Base-by-base conservation (phyloP, 2,113 vertebrate genomes). In the Hemiprocne comata region DNA sequence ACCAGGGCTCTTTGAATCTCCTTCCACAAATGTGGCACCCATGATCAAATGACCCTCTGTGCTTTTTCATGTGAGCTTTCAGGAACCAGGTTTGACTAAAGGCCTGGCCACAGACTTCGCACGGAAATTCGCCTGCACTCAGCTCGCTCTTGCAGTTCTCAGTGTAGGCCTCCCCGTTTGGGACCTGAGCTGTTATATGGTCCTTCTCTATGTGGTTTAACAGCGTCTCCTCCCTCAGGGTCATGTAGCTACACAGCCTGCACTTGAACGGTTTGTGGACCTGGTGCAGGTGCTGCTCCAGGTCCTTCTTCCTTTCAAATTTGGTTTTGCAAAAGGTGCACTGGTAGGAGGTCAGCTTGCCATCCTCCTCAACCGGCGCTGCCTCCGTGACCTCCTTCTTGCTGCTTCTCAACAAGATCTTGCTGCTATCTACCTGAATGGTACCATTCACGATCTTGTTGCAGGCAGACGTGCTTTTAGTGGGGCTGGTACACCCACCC, bases 1-100 rank as follows among this genome's bases (percentile, higher is more conserved):
- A 99, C 99, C 99, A 99, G 29, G 99, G 98, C 96, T 99, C 99
- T 7, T 99, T 98, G 98, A 99, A 99, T 46, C 99, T 97, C 33
- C 99, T 98, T 67, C 99, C 99, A 28, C 99, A 99, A 79, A 99
- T 98, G 60, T 98, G 98, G 96, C 99, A 99, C 79, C 99, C 98
- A 0, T 99, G 99, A 95, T 99, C 99, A 78, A 99, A 98, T 70
- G 99, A 98, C 25, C 98, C 99, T 3, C 98, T 97, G 58, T 99
- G 99, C 93, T 99, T 99, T 97, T 99, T 99, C 99, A 99, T 99
- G 97, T 99, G 99, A 7, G 99, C 99, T 97, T 99, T 99, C 60
- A 99, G 96, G 93, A 99, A 99, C 98, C 99, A 99, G 66, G 99
- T 98, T 85, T 99, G 99, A 96, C 97, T 98, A 87, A 99, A 99